These are phyloP conservation scores for Trissolcus brochymenae DNA, from an alignment of 2,888 invertebrate species.

Conservation along the genomic window DNA sequence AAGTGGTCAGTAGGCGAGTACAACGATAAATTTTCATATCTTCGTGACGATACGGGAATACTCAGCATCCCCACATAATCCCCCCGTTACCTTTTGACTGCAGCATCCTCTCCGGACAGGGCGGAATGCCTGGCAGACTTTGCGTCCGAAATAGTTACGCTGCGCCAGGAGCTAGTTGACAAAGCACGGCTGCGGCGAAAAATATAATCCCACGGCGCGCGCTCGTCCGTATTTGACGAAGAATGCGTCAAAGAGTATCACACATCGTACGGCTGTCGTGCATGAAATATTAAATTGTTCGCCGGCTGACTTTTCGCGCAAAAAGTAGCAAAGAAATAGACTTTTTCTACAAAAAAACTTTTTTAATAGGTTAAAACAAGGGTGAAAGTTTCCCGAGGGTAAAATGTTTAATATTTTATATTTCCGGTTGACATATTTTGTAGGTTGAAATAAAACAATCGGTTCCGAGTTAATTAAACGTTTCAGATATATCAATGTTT, in stretches of 20 bases:
- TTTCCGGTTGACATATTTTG: too few relatives aligned
- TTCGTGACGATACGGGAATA: conserved; percentile 2
- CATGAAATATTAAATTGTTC: conserved; percentile 31
- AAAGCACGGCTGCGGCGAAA: conserved; percentile 10
- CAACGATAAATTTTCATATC: conserved; percentile 34
- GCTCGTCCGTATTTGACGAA: conserved; percentile 26
- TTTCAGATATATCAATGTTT: too few relatives aligned
- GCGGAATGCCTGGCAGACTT: conserved; percentile 17
- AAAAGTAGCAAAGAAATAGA: neutral
- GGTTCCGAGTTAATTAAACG: too few relatives aligned
- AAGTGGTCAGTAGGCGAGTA: conserved; percentile 24
- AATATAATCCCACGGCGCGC: conserved; percentile 19
- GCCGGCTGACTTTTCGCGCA: conserved; percentile 10
- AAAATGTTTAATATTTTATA: too few relatives aligned
- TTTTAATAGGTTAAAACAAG: too few relatives aligned
- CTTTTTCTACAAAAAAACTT: neutral
- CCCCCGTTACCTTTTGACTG: conserved; percentile 1
- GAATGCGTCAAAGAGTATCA: conserved; percentile 36
- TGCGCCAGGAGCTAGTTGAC: conserved; percentile 7
- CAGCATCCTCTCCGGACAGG: conserved; percentile 1
- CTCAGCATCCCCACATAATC: neutral
- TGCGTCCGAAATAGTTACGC: conserved; percentile 18
- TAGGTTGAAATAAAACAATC: too few relatives aligned
- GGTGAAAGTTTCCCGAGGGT: too few relatives aligned
- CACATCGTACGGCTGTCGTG: conserved; percentile 1